Evolutionary conservation across 2,113 vertebrate genomes (phyloP).

Genomic region (Phalacrocorax pelagicus): DNA sequence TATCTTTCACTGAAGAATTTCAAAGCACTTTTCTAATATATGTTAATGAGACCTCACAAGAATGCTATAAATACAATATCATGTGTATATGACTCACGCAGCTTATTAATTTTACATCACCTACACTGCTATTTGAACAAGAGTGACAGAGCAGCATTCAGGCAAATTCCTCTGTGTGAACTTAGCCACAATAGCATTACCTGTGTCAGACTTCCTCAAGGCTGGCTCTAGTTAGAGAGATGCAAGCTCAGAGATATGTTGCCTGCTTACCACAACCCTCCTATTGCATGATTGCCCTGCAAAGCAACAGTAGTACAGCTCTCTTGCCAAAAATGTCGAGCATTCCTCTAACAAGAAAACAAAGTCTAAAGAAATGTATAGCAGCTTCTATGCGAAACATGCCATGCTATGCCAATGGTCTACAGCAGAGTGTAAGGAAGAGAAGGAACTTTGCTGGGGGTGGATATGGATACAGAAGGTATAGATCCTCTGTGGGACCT

Average conservation of each 20-base stretch:
- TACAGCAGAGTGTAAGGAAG: background rate
- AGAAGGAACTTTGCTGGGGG: background rate
- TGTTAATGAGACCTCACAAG: slow-evolving; percentile 35
- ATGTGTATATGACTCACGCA: slow-evolving; percentile 34
- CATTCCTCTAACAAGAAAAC: background rate
- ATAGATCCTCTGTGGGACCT: background rate
- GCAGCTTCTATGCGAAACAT: background rate
- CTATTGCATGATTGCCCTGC: background rate
- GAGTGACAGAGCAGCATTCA: background rate
- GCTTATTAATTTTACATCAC: slow-evolving; percentile 49
- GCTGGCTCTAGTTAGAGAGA: background rate
- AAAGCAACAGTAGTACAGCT: background rate
- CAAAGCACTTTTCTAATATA: background rate
- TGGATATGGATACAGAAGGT: background rate
- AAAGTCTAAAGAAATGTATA: background rate
- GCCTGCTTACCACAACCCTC: background rate
- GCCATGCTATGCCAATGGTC: background rate
- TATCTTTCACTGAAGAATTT: background rate
- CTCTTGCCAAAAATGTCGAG: background rate
- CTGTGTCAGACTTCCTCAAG: background rate
- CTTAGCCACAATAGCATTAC: background rate
- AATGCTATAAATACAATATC: slow-evolving; percentile 53
- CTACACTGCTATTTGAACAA: background rate
- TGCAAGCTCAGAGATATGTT: background rate
- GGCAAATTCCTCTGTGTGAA: background rate